These are phyloP conservation scores for Oscheius sp. DNA, from an alignment of 2,888 invertebrate genomes.

Conservation along the genomic window DNA sequence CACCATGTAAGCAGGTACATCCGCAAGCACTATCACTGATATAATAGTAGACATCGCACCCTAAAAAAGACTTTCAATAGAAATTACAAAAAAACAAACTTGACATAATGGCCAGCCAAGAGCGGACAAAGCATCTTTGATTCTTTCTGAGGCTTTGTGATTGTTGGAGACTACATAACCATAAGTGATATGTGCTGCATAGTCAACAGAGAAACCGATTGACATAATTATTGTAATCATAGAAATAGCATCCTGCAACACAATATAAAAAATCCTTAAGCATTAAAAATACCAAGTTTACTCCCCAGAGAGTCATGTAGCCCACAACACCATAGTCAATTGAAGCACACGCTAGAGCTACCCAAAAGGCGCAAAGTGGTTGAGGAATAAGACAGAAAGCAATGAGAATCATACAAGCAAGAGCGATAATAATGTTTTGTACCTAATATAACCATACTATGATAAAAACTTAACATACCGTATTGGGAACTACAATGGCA, in stretches of 20 bases:
- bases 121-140: slow-evolving; percentile 87
- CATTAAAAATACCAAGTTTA: slow-evolving; percentile 80
- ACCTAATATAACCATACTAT: slow-evolving; percentile 10
- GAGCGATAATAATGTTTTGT: slow-evolving; percentile 71
- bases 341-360: slow-evolving; percentile 91
- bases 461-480: slow-evolving; percentile 43
- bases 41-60: slow-evolving; percentile 87
- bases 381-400: slow-evolving; percentile 92
- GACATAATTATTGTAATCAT: slow-evolving; percentile 86
- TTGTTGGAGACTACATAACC: slow-evolving; percentile 70
- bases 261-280: background rate
- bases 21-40: slow-evolving; percentile 85
- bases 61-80: slow-evolving; percentile 74
- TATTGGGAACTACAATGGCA: slow-evolving; percentile 73
- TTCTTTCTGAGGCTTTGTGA: slow-evolving; percentile 73
- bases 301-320: slow-evolving; percentile 95
- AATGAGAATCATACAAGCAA: slow-evolving; percentile 88
- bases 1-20: slow-evolving; percentile 93
- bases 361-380: slow-evolving; percentile 90
- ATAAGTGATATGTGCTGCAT: slow-evolving; percentile 80
- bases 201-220: slow-evolving; percentile 94
- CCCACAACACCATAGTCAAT: slow-evolving; percentile 93
- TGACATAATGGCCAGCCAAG: slow-evolving; percentile 88
- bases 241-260: slow-evolving; percentile 81
- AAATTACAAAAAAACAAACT: slow-evolving; percentile 75